A percentile compares a stretch with the other conserved stretches of the same genome.
These are phyloP conservation scores for Drosophila ezoana DNA, from an alignment of 2,888 invertebrate species.

Conservation along the genomic window DNA sequence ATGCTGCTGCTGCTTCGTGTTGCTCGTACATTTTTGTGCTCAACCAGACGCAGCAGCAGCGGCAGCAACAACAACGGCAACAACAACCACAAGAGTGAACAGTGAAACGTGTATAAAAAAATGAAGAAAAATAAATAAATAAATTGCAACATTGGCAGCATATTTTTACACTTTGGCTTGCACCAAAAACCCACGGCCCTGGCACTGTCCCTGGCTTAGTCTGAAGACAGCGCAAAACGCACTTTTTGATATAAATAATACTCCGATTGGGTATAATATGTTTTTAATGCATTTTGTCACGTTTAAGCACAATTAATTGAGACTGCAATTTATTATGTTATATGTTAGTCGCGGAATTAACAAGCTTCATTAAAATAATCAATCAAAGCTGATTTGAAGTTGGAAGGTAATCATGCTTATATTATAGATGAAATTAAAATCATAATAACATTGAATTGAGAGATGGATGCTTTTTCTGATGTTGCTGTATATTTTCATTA, in stretches of 20 bases:
- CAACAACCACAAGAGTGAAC: conserved; percentile 25
- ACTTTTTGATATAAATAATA: conserved; percentile 44
- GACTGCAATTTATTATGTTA: conserved; percentile 2
- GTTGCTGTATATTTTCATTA: too few species aligned
- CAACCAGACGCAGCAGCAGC: conserved; percentile 58
- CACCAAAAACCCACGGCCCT: conserved; percentile 75
- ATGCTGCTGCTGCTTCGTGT: conserved; percentile 58
- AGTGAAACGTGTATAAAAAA: conserved; percentile 45
- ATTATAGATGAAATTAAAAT: too few species aligned
- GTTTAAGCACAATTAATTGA: conserved; percentile 10
- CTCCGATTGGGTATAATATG: conserved; percentile 56
- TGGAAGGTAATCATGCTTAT: too few species aligned
- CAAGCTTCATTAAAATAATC: too few species aligned
- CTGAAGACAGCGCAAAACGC: conserved; percentile 43
- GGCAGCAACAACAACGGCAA: conserved; percentile 16
- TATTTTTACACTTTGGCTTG: conserved; percentile 77
- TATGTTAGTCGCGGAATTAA: too few species aligned
- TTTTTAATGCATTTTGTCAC: conserved; percentile 58
- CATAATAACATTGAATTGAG: too few species aligned
- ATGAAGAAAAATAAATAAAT: conserved; percentile 78
- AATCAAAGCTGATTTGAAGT: too few species aligned
- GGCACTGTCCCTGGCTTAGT: conserved; percentile 54
- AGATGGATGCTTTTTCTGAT: too few species aligned
- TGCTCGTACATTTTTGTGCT: conserved; percentile 76
- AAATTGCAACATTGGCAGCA: conserved; percentile 81